Conservation (phyloP, 2,113 vertebrate genomes). For the Onychostruthus taczanowskii region DNA sequence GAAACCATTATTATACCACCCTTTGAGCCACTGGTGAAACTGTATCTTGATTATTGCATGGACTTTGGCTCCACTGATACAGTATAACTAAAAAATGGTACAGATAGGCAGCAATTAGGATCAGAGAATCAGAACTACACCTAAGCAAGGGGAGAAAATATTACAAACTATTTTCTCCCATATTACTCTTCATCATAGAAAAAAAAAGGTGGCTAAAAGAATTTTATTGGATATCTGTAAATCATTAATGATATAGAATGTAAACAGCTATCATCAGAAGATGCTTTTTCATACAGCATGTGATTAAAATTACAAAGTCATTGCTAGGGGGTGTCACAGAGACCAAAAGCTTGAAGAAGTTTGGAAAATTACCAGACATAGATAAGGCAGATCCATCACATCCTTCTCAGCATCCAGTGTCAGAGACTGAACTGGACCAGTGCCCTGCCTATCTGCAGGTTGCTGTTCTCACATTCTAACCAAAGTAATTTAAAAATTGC, state of each 20-base stretch:
- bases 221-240: background rate
- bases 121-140: background rate
- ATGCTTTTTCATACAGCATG: background rate
- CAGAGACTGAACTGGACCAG: background rate
- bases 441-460: rapidly evolving
- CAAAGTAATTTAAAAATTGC: background rate
- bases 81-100: background rate
- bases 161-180: background rate
- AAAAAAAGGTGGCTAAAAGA: background rate
- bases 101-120: background rate
- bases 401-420: background rate
- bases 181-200: background rate
- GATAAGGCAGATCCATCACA: background rate
- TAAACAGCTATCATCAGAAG: background rate
- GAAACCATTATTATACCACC: background rate
- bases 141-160: background rate
- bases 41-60: background rate
- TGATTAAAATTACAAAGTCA: background rate
- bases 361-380: background rate
- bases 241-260: background rate
- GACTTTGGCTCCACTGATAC: background rate
- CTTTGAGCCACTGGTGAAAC: background rate
- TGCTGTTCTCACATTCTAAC: background rate
- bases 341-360: background rate
- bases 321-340: background rate